phyloP scores from a whole-genome alignment of 2,888 invertebrate genomes.

The Dryobota labecula region DNA sequence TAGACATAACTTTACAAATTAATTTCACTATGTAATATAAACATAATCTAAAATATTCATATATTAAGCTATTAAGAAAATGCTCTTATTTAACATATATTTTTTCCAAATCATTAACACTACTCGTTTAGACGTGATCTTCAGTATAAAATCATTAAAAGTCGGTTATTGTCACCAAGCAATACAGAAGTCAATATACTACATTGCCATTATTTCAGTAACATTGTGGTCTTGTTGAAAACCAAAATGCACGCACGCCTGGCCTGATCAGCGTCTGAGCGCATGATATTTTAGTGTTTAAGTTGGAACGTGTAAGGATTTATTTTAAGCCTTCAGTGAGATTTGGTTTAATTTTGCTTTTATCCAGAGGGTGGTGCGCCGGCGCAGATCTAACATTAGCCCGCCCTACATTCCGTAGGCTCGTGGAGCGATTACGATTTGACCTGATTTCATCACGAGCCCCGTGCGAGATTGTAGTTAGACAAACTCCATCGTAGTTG shows the following conservation, averaged over 20 bases:
- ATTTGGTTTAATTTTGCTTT: constrained; percentile 74
- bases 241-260: constrained; percentile 3
- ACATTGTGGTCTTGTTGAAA: neutral
- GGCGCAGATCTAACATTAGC: constrained; percentile 85
- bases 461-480: constrained; percentile 67
- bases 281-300: constrained; percentile 37
- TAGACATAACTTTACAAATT: no score
- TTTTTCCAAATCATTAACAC: no score
- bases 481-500: constrained; percentile 29
- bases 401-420: constrained; percentile 85
- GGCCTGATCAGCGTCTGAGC: constrained; percentile 1
- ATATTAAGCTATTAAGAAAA: no score
- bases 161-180: no score
- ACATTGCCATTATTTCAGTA: constrained; percentile 1
- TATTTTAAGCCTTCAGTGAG: constrained; percentile 67
- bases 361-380: constrained; percentile 79
- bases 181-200: neutral
- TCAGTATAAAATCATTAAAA: no score
- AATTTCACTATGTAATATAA: no score
- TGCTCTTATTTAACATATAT: no score
- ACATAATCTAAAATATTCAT: no score
- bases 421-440: constrained; percentile 79
- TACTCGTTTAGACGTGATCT: no score
- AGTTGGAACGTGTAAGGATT: constrained; percentile 63
- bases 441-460: constrained; percentile 84